A percentile compares a stretch with the other conserved stretches of the same genome.
phyloP scores from a whole-genome alignment of 2,797 vertebrate genomes.

The Acipenser oxyrinchus region DNA sequence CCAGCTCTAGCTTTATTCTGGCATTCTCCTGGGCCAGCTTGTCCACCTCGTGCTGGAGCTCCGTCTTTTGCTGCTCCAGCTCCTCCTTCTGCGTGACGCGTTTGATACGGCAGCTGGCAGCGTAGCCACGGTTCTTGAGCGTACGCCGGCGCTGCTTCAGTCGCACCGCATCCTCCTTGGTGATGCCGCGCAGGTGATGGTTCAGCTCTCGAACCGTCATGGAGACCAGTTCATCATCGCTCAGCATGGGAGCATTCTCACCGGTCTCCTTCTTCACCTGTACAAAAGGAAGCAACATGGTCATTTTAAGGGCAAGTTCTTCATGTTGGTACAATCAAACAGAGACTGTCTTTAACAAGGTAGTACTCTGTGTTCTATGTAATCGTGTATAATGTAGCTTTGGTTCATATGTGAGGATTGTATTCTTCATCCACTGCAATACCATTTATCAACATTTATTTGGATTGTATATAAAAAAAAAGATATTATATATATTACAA shows the following conservation, averaged over 20 bases:
- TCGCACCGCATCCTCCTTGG: conserved; percentile 87
- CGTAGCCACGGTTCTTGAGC: conserved; percentile 95
- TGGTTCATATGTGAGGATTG: too few relatives aligned
- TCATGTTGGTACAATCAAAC: too few relatives aligned
- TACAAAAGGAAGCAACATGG: conserved; percentile 6
- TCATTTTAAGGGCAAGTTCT: too few relatives aligned
- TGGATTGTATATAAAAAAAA: too few relatives aligned
- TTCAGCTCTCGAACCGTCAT: conserved; percentile 98
- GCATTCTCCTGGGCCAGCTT: conserved; percentile 92
- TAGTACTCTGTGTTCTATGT: too few relatives aligned
- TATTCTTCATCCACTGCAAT: too few relatives aligned
- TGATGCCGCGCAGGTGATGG: conserved; percentile 94
- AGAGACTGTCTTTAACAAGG: too few relatives aligned
- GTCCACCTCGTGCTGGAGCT: conserved; percentile 91
- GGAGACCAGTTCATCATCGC: conserved; percentile 92
- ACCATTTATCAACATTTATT: too few relatives aligned
- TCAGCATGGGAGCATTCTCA: conserved; percentile 89
- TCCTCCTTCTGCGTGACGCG: conserved; percentile 95
- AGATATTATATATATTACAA: too few relatives aligned
- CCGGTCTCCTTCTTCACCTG: conserved; percentile 96
- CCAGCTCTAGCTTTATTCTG: conserved; percentile 93
- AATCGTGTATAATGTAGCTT: too few relatives aligned
- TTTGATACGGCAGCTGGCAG: conserved; percentile 96
- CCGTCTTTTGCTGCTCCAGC: conserved; percentile 85
- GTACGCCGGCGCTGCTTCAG: conserved; percentile 94